Evolutionary conservation across 2,888 invertebrate species (phyloP).

Genomic region (Lordiphosa andalusiaca): DNA sequence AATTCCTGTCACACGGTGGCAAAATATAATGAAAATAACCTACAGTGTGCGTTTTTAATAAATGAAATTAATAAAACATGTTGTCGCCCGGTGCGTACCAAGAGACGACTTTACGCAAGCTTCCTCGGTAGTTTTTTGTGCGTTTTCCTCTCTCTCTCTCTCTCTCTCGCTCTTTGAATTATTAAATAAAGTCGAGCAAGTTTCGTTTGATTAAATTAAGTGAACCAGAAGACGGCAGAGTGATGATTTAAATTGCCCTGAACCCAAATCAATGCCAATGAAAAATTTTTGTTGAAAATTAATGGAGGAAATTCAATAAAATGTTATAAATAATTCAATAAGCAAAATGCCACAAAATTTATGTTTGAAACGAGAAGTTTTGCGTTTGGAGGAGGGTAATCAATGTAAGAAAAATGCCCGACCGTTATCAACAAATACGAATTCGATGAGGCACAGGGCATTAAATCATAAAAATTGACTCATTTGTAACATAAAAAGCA

Average conservation of each 20-base stretch:
- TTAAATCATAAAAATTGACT: constrained; percentile 78
- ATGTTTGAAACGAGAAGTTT: constrained; percentile 32
- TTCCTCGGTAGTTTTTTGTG: not conserved
- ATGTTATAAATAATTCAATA: constrained; percentile 70
- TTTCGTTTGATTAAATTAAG: constrained; percentile 50
- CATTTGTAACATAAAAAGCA: constrained; percentile 78
- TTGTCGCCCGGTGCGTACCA: constrained; percentile 23
- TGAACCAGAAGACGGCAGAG: constrained; percentile 18
- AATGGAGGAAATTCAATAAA: constrained; percentile 63
- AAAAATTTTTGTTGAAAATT: constrained; percentile 21
- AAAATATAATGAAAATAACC: constrained; percentile 61
- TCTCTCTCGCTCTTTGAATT: constrained; percentile 22
- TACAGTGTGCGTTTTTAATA: constrained; percentile 66
- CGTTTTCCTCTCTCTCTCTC: not conserved
- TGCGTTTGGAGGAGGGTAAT: constrained; percentile 36
- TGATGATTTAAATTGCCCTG: constrained; percentile 29
- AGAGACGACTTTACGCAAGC: constrained; percentile 4
- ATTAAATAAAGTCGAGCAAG: constrained; percentile 45
- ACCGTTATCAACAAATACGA: constrained; percentile 62
- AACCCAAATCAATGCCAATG: constrained; percentile 63
- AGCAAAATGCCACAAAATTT: constrained; percentile 50
- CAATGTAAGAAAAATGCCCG: constrained; percentile 61
- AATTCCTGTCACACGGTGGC: constrained; percentile 17
- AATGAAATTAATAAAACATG: constrained; percentile 76
- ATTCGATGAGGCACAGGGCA: constrained; percentile 45